Base-by-base conservation (phyloP, 2,797 vertebrate genomes). In the Ctenosaura bakeri region DNA sequence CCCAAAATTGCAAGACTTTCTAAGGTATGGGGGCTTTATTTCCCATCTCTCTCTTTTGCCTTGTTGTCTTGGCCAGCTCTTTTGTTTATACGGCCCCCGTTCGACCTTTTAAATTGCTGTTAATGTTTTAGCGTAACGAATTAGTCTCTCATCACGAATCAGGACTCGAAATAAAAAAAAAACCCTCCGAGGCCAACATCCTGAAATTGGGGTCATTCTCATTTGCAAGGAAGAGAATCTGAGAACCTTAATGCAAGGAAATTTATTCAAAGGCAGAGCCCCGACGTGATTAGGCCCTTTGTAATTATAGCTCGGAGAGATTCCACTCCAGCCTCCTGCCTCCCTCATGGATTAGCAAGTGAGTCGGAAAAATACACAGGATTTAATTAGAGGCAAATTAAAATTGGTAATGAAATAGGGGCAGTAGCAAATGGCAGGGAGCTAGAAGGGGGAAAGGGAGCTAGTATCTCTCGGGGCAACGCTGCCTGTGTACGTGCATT, bases 321-420 rank as follows among this genome's bases (percentile, higher is more conserved):
- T 99, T 99, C 98, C 98, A 97, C 98, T 98, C 98, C 98, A 98
- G 98, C 98, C 98, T 98, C 98, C 97, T 97, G 96, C 97, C 97
- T 97, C 98, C 98, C 98, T 98, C 98, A 98, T 98, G 98, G 98
- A 98, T 98, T 98, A 98, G 98, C 98, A 97, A 98, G 98, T 98
- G 98, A 98, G 98, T 99, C 98, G 97, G 98, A 98, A 98, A 98
- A 99, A 99, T 99, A 99, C 98, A 98, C 98, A 98, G 98, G 98
- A 98, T 99, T 99, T 99, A 99, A 99, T 99, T 99, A 99, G 98
- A 99, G 98, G 98, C 98, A 98, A 99, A 99, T 99, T 99, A 99
- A 99, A 99, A 98, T 99, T 98, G 98, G 98, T 99, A 99, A 99
- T 99, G 98, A 98, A 99, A 99, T 99, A 98, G 98, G 98, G 98